Conservation (phyloP, 2,113 vertebrate species). For the Leuciscus idus region DNA sequence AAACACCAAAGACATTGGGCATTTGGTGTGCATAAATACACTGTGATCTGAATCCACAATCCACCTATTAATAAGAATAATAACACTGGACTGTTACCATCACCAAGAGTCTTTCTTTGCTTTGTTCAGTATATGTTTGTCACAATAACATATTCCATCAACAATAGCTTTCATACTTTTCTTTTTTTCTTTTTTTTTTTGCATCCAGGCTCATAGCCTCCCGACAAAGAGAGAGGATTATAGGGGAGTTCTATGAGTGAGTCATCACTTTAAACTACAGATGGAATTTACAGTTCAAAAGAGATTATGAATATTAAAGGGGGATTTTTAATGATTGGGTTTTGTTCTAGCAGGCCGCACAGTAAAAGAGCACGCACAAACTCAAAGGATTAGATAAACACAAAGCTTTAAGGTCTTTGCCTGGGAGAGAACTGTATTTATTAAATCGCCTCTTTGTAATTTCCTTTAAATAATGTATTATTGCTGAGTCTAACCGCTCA, state of each 20-base stretch:
- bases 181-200: conserved; percentile 33
- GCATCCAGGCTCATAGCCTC: conserved; percentile 71
- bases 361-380: conserved; percentile 67
- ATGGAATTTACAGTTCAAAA: conserved; percentile 78
- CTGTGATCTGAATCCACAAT: neutral
- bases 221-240: conserved; percentile 74
- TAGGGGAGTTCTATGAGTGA: conserved; percentile 73
- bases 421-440: conserved; percentile 65
- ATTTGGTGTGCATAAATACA: neutral
- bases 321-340: conserved; percentile 67
- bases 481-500: conserved; percentile 62
- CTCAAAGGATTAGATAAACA: conserved; percentile 71
- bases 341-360: conserved; percentile 67
- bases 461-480: conserved; percentile 73
- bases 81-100: neutral
- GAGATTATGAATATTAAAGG: conserved; percentile 80
- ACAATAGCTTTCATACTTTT: conserved; percentile 71
- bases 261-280: conserved; percentile 79
- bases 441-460: conserved; percentile 69
- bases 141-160: conserved; percentile 71
- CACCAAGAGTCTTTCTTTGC: conserved; percentile 20
- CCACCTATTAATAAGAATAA: conserved; percentile 3
- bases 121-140: conserved; percentile 31
- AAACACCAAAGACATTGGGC: neutral
- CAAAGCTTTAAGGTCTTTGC: conserved; percentile 69